Evolutionary conservation across 2,113 vertebrate genomes (phyloP).

Genomic region (Lophochroa leadbeateri): DNA sequence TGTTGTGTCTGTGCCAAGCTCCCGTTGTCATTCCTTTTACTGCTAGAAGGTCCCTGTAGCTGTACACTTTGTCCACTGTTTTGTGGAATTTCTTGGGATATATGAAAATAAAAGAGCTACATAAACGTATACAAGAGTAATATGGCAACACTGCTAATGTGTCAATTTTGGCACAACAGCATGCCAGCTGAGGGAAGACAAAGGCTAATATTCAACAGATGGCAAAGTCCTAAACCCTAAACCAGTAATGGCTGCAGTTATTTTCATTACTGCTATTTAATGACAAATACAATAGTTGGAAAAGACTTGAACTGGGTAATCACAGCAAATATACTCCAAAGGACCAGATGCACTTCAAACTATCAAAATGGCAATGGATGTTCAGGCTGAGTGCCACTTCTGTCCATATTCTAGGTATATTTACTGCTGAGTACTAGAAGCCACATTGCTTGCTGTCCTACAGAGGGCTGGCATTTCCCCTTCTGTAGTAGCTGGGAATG

Average conservation of each 20-base stretch:
- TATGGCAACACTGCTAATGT: not conserved
- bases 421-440: conserved; percentile 56
- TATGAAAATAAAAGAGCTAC: not conserved
- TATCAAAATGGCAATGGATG: conserved; percentile 62
- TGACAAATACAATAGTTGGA: conserved; percentile 62
- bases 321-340: conserved; percentile 66
- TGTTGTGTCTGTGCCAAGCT: too few species aligned
- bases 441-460: conserved; percentile 29
- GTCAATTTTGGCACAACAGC: conserved; percentile 37
- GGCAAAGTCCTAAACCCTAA: conserved; percentile 67
- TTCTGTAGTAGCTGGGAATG: conserved; percentile 31
- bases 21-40: too few species aligned
- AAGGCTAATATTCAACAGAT: conserved; percentile 81
- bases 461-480: not conserved
- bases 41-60: too few species aligned
- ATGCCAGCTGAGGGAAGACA: conserved; percentile 68
- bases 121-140: not conserved
- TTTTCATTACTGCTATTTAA: conserved; percentile 74
- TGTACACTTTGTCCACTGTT: too few species aligned
- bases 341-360: conserved; percentile 70
- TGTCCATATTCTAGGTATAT: conserved; percentile 62
- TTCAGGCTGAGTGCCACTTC: conserved; percentile 64
- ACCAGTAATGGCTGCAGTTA: conserved; percentile 71
- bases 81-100: not conserved
- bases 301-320: conserved; percentile 71